Conservation (phyloP, 2,797 vertebrate genomes). For the Bradypus variegatus region DNA sequence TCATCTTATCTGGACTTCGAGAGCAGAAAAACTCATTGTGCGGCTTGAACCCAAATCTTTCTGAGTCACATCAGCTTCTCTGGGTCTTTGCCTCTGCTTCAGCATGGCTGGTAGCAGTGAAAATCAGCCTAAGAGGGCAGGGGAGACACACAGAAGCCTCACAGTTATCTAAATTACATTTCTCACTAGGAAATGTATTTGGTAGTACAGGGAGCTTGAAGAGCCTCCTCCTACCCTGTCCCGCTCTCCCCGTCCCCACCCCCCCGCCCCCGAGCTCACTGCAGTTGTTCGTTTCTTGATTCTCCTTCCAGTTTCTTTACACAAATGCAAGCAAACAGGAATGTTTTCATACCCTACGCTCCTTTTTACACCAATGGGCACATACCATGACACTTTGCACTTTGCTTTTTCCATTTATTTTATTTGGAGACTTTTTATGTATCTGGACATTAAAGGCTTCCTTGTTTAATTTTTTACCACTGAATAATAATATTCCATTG, state of each 20-base stretch:
- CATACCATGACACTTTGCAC: not conserved
- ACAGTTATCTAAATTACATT: not conserved
- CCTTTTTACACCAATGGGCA: no score
- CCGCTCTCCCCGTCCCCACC: not conserved
- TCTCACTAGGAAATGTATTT: not conserved
- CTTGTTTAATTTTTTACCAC: not conserved
- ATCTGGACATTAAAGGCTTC: not conserved
- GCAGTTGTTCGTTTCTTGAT: not conserved
- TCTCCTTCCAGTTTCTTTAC: no score
- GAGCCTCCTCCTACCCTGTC: no score
- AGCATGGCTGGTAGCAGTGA: not conserved
- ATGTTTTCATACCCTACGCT: not conserved
- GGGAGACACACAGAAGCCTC: not conserved
- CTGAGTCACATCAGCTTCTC: not conserved
- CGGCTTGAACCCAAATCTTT: not conserved
- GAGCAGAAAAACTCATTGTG: not conserved
- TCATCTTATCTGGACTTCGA: not conserved
- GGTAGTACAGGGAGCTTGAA: no score
- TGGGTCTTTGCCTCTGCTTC: not conserved
- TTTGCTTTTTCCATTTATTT: not conserved
- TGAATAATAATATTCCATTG: fast-evolving
- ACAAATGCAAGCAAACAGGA: not conserved
- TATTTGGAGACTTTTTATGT: not conserved
- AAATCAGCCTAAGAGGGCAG: not conserved
- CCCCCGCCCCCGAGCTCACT: not conserved